Evolutionary conservation across 2,888 invertebrate species (phyloP).

Genomic region (Amblyteles armatorius): DNA sequence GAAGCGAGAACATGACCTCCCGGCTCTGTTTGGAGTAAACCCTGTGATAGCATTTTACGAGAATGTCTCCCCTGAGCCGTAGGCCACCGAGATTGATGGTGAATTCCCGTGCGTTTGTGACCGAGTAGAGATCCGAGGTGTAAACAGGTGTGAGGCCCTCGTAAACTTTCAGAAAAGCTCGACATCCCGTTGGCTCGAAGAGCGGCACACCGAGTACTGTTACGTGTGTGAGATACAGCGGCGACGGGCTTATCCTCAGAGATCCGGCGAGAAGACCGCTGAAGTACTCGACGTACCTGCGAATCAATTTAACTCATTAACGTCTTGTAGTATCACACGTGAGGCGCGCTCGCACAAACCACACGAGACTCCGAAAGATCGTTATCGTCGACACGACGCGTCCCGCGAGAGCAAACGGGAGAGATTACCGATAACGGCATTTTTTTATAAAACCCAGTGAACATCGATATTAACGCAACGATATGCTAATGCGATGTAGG

Average conservation of each 20-base stretch:
- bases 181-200: slow-evolving; percentile 88
- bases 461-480: slow-evolving; percentile 55
- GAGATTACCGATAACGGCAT: slow-evolving; percentile 15
- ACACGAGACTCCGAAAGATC: slow-evolving; percentile 32
- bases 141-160: slow-evolving; percentile 96
- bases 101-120: slow-evolving; percentile 88
- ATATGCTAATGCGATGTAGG: slow-evolving; percentile 55
- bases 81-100: slow-evolving; percentile 90
- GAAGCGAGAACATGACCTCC: slow-evolving; percentile 83
- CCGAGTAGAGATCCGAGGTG: slow-evolving; percentile 88
- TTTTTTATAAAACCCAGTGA: slow-evolving; percentile 19
- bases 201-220: slow-evolving; percentile 94
- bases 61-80: slow-evolving; percentile 93
- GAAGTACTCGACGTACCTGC: slow-evolving; percentile 96
- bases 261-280: slow-evolving; percentile 95
- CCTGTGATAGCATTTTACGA: slow-evolving; percentile 95
- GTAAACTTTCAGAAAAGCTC: slow-evolving; percentile 94
- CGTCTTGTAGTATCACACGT: slow-evolving; percentile 14
- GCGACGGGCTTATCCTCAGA: slow-evolving; percentile 94
- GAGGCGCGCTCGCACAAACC: slow-evolving; percentile 1
- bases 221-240: slow-evolving; percentile 94
- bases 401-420: slow-evolving; percentile 33
- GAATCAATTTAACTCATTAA: slow-evolving; percentile 50
- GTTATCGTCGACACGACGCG: slow-evolving; percentile 48
- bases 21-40: slow-evolving; percentile 83